Evolutionary conservation across 1,140 invertebrate genomes (phyloP), one percentile per base, ranked within the genome.

Genomic region (Drosophila nigrodunni): DNA sequence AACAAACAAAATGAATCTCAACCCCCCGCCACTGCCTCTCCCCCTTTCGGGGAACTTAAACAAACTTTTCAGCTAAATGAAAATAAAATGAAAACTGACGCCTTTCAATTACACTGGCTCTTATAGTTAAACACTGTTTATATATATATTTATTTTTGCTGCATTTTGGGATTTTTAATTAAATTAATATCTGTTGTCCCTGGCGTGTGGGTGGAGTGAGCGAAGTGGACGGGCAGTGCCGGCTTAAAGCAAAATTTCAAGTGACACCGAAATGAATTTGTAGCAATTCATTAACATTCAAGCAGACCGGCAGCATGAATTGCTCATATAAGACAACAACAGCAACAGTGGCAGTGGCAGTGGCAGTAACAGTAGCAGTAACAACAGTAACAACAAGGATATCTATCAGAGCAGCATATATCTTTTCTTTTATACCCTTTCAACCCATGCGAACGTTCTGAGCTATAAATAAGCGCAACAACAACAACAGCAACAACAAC

Each of bases 281-380:
- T 78, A 78, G 59, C 80, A 78, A 89, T 88, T 88, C 85, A 89
- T 88, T 88, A 89, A 74, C 71, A 88, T 88, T 85, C 80, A 88
- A 75, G 80, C 46, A 77, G 59, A 41, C 52, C 37, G 25, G 18
- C 74, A 66, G 74, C 57, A 74, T 62, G 72, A 67, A 76, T 68
- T 66, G 62, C 77, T 75, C 70, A 80, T 80, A 76, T 82, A 70
- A 80, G 67, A 61, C 62, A 76, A 44, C 62, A 67, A 78, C 67
- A 75, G 55, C 52, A 69, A 30, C 25, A 74, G 46, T 46, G 58
- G 7, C 39, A 44, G 30, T 35, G 50, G 4, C 5, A 37, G n/a
- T n/a, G 64, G 49, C 65, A 75, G 41, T 47, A 58, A 68, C 52
- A 67, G 43, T 11, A 75, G 46, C 47, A 77, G 11, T 30, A 43